Evolutionary conservation across 2,113 vertebrate genomes (phyloP).

Genomic region (Regulus satrapa): DNA sequence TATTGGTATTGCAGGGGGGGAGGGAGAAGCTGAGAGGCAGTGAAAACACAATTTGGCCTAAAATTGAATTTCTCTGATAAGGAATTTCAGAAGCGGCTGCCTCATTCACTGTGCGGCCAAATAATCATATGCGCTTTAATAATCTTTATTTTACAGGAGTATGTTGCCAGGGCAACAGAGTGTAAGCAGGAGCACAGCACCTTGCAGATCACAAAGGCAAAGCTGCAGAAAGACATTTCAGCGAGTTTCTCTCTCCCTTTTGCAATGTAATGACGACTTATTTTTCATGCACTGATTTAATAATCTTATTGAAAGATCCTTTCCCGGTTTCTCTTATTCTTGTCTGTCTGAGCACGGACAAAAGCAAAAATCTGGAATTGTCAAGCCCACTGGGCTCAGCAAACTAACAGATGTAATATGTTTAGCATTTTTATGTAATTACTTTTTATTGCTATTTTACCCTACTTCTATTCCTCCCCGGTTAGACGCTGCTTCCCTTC

Average conservation of each 20-base stretch:
- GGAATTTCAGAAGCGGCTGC: slow-evolving; percentile 78
- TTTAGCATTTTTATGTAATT: slow-evolving; percentile 86
- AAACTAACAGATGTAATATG: slow-evolving; percentile 76
- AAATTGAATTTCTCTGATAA: slow-evolving; percentile 82
- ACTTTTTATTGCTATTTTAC: slow-evolving; percentile 77
- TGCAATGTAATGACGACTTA: slow-evolving; percentile 73
- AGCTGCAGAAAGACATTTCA: slow-evolving; percentile 77
- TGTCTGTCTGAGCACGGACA: slow-evolving; percentile 68
- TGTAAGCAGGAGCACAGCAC: slow-evolving; percentile 78
- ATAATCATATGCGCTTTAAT: slow-evolving; percentile 85
- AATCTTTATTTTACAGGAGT: slow-evolving; percentile 86
- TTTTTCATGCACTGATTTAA: slow-evolving; percentile 77
- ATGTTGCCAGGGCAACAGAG: slow-evolving; percentile 80
- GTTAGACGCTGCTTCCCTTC: slow-evolving; percentile 56
- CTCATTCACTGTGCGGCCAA: slow-evolving; percentile 77
- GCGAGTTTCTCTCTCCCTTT: slow-evolving; percentile 72
- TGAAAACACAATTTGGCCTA: slow-evolving; percentile 80
- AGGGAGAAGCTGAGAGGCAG: slow-evolving; percentile 70
- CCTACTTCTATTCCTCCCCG: slow-evolving; percentile 40
- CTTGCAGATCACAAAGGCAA: slow-evolving; percentile 81
- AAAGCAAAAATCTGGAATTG: slow-evolving; percentile 65
- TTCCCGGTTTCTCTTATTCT: slow-evolving; percentile 54
- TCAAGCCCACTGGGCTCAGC: slow-evolving; percentile 70
- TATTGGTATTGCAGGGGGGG: slow-evolving; percentile 68
- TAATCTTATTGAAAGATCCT: slow-evolving; percentile 72